Base-by-base conservation (phyloP, 2,888 invertebrate species). In the Thymelicus sylvestris region DNA sequence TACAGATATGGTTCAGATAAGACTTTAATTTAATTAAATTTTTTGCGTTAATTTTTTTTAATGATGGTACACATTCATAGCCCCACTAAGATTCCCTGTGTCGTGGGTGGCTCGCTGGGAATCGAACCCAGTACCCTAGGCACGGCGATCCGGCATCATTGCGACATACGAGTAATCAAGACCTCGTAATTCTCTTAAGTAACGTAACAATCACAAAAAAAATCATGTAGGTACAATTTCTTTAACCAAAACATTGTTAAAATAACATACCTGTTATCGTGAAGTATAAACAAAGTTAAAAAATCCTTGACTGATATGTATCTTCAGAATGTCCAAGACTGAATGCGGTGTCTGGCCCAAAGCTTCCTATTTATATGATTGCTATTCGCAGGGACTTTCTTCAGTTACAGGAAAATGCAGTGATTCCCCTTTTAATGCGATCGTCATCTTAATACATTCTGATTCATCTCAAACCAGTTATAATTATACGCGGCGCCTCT, bases 361-460 rank as follows among this genome's bases (percentile, higher is more conserved):
- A 60, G 60, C 61, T 60, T 12, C 13, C 7, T 55, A 24, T 66
- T 38, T 66, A 66, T 66, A 57, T 31, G 24, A 44, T 44, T 44
- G 52, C 19, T 13, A 55, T 41, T 19, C 44, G 41, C 55, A 44
- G 55, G 65, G 65, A 44, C 55, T 66, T 66, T 39, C 55, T 41
- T 15, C 44, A 55, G 57, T 12, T 31, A 57, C 57, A 57, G 31
- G 57, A 57, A 55, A 55, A 13, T 15, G 31, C 62, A 61, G 72
- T 69, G n/a, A 71, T 55, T 72, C 73, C 73, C 71, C 71, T 65
- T 31, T 41, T 50, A 13, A 57, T 8, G 48, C 41, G 13, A 15
- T 52, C 31, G 31, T 31, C 64, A 41, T 52, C 44, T 39, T 24
- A 19, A 24, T 59, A 60, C 38, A 31, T 31, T 64, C 52, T 41